Base-by-base conservation (phyloP, 2,113 vertebrate species). In the Lophotis ruficrista region DNA sequence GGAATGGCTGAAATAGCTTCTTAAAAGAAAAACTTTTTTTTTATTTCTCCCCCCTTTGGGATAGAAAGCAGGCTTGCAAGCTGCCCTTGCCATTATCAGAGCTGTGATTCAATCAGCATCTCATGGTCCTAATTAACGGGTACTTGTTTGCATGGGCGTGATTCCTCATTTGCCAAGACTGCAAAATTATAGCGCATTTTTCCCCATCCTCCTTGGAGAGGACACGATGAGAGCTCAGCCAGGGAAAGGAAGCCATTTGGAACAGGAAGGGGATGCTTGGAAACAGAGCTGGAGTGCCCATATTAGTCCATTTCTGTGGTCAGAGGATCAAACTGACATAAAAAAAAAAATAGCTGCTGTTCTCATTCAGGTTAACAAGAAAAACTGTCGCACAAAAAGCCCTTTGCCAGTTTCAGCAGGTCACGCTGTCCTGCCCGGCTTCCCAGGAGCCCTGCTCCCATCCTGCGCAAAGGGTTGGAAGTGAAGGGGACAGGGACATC, bases 201-300 rank as follows among this genome's bases (percentile, higher is more conserved):
- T 8, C 54, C 65, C 54, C 76, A 78, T 90, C 87, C 69, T 94
- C 89, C 96, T 92, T 76, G 89, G 95, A 95, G 75, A 97, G 91
- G 78, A 80, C 41, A 50, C 33, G 61, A 61, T 13, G 68, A 84
- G 61, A 91, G n/a, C 65, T 93, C 8, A 76, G 70, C 72, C 79
- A 75, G 86, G 15, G 62, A 95, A n/a, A 72, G 95, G 93, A 97
- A 96, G 54, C 94, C 85, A 96, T 96, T 94, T 98, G 96, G 96
- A 97, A 95, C 94, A 57, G 82, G 97, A 98, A 98, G 23, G 96
- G 97, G 96, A 98, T 96, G 93, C 68, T 87, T 95, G 73, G 70
- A 80, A 94, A 70, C 27, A 33, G 87, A 94, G 75, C 53, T 69
- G 35, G 75, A 92, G 72, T 64, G 79, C 79, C 95, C 64, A 43